phyloP scores from a whole-genome alignment of 1,140 invertebrate species.

The Dendrolimus punctatus region DNA sequence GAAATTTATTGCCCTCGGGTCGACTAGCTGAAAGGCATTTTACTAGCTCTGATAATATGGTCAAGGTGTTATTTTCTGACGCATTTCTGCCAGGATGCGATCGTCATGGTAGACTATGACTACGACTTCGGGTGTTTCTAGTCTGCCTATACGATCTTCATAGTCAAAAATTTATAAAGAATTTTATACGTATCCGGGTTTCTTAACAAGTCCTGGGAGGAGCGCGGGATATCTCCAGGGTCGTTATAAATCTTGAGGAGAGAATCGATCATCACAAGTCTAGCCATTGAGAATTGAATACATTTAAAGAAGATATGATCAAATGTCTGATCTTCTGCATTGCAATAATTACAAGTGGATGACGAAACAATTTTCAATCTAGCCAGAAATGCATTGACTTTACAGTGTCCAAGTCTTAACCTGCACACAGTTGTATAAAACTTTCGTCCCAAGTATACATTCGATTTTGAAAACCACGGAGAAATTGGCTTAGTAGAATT shows the following conservation, averaged over 20 bases:
- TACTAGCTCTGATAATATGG: conserved; percentile 12
- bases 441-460: not conserved
- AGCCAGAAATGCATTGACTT: not conserved
- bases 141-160: too few relatives aligned
- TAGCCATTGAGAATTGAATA: not conserved
- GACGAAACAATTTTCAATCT: not conserved
- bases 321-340: not conserved
- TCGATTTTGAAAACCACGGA: not conserved
- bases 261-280: too few relatives aligned
- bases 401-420: not conserved
- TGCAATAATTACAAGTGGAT: not conserved
- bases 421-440: not conserved
- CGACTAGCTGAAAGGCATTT: conserved; percentile 10
- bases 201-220: too few relatives aligned
- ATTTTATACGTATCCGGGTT: too few relatives aligned
- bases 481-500: not conserved
- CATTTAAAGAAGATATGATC: not conserved
- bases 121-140: too few relatives aligned
- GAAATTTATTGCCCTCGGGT: conserved; percentile 16
- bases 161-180: too few relatives aligned
- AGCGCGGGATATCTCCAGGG: too few relatives aligned
- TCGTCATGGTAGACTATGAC: too few relatives aligned
- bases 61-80: too few relatives aligned
- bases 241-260: too few relatives aligned
- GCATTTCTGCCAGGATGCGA: too few relatives aligned